phyloP scores from a whole-genome alignment of 2,888 invertebrate genomes.

The Acleris sparsana region DNA sequence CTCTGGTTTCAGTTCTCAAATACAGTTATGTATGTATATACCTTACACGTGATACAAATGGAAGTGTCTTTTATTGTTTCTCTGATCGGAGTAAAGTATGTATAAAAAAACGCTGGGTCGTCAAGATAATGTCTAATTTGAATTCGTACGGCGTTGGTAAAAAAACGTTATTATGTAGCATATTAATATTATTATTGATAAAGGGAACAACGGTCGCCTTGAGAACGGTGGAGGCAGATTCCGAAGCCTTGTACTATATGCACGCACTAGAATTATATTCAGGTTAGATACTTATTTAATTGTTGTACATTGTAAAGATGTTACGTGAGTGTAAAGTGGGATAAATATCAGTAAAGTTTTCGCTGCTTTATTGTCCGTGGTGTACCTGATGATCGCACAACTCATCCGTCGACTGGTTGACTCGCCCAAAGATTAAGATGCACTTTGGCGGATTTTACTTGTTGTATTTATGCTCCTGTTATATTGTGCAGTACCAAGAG shows the following conservation, averaged over 20 bases:
- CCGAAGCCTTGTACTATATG: slow-evolving; percentile 28
- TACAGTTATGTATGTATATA: slow-evolving; percentile 1
- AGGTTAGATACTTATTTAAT: slow-evolving; percentile 26
- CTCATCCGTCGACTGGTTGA: slow-evolving; percentile 15
- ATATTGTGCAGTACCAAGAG: neutral
- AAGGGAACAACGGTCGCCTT: slow-evolving; percentile 26
- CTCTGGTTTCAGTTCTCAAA: neutral
- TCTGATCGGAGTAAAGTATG: neutral
- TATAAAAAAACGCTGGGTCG: neutral
- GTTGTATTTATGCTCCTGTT: neutral
- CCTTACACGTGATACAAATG: slow-evolving; percentile 3
- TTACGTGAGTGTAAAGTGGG: slow-evolving; percentile 18
- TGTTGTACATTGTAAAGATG: slow-evolving; percentile 30
- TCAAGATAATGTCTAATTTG: slow-evolving; percentile 7
- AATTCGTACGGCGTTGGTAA: slow-evolving; percentile 2
- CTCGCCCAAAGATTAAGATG: slow-evolving; percentile 13
- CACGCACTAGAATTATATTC: slow-evolving; percentile 24
- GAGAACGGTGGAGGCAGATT: slow-evolving; percentile 19
- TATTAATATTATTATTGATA: slow-evolving; percentile 18
- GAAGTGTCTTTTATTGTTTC: neutral
- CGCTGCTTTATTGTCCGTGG: slow-evolving; percentile 7
- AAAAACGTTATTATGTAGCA: slow-evolving; percentile 8
- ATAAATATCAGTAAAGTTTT: slow-evolving; percentile 11
- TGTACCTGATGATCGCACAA: slow-evolving; percentile 36
- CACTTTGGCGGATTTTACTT: slow-evolving; percentile 5